Evolutionary conservation across 1,140 invertebrate genomes (phyloP).

Genomic region (Bombus sibiricus): DNA sequence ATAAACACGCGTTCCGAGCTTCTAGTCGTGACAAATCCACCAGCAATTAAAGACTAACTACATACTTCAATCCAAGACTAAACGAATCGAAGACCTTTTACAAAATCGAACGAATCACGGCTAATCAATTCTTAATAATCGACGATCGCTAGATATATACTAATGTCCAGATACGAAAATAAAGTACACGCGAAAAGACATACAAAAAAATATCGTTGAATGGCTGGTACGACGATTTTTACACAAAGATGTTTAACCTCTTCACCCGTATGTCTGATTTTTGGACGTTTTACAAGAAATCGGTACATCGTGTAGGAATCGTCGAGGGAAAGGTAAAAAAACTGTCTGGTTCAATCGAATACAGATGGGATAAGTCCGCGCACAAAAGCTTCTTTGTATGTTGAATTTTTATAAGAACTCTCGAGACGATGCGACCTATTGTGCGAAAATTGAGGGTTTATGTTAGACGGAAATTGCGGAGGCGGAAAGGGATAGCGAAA

Average conservation of each 20-base stretch:
- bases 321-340: constrained; percentile 64
- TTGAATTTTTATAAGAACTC: constrained; percentile 78
- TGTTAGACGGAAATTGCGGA: constrained; percentile 67
- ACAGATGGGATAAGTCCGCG: constrained; percentile 73
- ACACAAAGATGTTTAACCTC: constrained; percentile 61
- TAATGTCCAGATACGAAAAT: background rate
- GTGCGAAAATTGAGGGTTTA: constrained; percentile 78
- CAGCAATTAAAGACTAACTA: background rate
- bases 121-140: background rate
- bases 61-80: background rate
- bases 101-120: background rate
- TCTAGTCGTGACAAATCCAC: background rate
- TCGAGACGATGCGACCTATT: constrained; percentile 71
- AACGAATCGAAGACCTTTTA: background rate
- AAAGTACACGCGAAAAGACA: background rate
- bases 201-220: constrained; percentile 46
- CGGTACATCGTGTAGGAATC: constrained; percentile 35
- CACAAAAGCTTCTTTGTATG: constrained; percentile 75
- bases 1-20: background rate
- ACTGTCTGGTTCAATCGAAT: constrained; percentile 73
- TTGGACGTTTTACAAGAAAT: constrained; percentile 70
- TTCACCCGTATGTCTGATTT: constrained; percentile 61
- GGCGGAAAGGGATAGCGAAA: constrained; percentile 77
- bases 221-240: constrained; percentile 32
- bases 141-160: background rate